Evolutionary conservation across 1,140 invertebrate genomes (phyloP), one percentile per base, ranked within the genome.

Genomic region (Adoxophyes honmai): DNA sequence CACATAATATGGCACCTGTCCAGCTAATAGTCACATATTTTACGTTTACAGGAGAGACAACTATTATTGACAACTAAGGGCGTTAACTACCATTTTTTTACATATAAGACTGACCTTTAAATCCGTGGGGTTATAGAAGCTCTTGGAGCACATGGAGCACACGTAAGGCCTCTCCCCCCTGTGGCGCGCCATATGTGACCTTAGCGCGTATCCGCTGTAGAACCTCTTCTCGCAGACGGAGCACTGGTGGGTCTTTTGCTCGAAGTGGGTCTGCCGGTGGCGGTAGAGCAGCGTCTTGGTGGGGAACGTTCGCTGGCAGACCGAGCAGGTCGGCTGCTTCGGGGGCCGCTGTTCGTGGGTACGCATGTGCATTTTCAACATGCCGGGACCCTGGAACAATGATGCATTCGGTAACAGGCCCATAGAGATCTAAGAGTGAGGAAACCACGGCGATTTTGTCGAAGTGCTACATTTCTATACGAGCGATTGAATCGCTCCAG

Each of bases 341-440:
- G 90, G 85, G 0, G 91, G 90, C 0, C 90, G 69, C 53, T 88
- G 76, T 60, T 92, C 91, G 78, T 92, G 91, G 0, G 91, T 91
- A 4, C 91, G 88, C 91, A 91, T 91, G 68, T 92, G 91, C 90
- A 92, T 91, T 61, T 90, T 90, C 16, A 92, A 64, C 91, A 92
- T 92, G 5, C 91, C 91, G 3, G 91, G 91, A 14, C 91, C 91
- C 84, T 91, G 86, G 55, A 87, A 81, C 0, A 9, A 28, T 28
- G 6, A 28, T n/a, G n/a, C n/a, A n/a, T n/a, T n/a, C n/a, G n/a
- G n/a, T n/a, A n/a, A n/a, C n/a, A n/a, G n/a, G n/a, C n/a, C n/a
- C n/a, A n/a, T n/a, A n/a, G n/a, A n/a, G n/a, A n/a, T n/a, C n/a
- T n/a, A n/a, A n/a, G n/a, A n/a, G n/a, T n/a, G n/a, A n/a, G n/a